Percentiles rank a stretch among this genome's conserved stretches.
phyloP scores from a whole-genome alignment of 2,113 vertebrate species.

The Tychaedon coryphoeus region DNA sequence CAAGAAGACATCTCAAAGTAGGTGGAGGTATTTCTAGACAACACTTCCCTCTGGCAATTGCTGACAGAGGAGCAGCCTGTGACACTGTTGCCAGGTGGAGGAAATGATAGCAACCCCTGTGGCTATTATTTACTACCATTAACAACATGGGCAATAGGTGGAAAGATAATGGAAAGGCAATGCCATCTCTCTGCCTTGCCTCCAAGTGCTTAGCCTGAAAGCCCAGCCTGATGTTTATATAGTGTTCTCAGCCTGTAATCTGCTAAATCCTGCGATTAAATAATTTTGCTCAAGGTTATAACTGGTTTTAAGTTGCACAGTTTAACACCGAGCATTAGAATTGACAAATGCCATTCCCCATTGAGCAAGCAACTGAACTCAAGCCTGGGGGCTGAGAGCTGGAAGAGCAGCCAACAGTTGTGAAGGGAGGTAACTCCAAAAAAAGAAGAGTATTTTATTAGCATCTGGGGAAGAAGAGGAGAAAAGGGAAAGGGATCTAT shows the following conservation, averaged over 20 bases:
- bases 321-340: not conserved
- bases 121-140: conserved; percentile 5
- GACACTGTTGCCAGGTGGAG: not conserved
- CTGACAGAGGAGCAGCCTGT: not conserved
- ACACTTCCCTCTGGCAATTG: not conserved
- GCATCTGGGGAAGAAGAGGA: not conserved
- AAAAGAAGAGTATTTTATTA: not conserved
- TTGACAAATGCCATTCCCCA: not conserved
- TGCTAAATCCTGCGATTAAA: conserved; percentile 18
- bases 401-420: not conserved
- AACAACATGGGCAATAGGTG: not conserved
- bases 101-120: not conserved
- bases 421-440: not conserved
- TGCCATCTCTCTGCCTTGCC: not conserved
- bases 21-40: not conserved
- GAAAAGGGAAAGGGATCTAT: not conserved
- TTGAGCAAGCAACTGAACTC: not conserved
- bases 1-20: not conserved
- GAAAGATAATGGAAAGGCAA: conserved; percentile 16
- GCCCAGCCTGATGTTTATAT: conserved; percentile 16
- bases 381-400: not conserved
- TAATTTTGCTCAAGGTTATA: conserved; percentile 48
- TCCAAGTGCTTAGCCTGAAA: not conserved
- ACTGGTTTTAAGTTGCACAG: not conserved
- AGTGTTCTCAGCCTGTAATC: conserved; percentile 35